Evolutionary conservation across 2,113 vertebrate species (phyloP).

Genomic region (Sphaerodactylus townsendi): DNA sequence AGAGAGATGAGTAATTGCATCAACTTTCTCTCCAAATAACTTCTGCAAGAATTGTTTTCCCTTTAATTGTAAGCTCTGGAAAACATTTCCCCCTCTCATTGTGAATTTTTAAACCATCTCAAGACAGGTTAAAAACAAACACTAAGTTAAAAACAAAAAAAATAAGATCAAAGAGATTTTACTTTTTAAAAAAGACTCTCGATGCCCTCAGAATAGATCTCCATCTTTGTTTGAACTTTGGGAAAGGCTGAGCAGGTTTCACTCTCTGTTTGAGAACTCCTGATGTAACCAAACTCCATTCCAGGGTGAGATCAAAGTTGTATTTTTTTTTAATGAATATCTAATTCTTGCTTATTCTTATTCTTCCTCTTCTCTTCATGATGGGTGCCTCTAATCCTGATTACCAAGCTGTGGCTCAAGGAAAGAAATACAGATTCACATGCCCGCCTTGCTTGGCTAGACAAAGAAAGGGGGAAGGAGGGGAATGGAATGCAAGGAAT

Average conservation of each 20-base stretch:
- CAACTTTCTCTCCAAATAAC: background rate
- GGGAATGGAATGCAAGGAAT: conserved; percentile 49
- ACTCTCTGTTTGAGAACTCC: background rate
- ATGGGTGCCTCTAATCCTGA: background rate
- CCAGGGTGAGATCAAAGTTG: background rate
- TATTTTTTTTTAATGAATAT: background rate
- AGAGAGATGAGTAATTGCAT: too few species aligned
- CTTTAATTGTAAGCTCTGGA: background rate
- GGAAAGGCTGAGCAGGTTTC: background rate
- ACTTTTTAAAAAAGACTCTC: background rate
- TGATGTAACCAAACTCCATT: too few species aligned
- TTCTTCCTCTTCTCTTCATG: background rate
- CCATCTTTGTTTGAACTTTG: background rate
- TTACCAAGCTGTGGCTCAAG: background rate
- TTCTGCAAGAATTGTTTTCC: background rate
- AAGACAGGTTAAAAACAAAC: background rate
- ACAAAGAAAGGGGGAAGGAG: conserved; percentile 37
- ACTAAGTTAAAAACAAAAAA: too few species aligned
- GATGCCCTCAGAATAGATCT: background rate
- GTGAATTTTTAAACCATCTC: background rate
- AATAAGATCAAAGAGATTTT: background rate
- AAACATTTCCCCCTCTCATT: too few species aligned
- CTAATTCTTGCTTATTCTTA: background rate
- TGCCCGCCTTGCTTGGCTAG: background rate
- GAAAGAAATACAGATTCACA: background rate